Percentiles rank a stretch among this genome's conserved stretches.
Evolutionary conservation across 2,113 vertebrate species (phyloP).

Genomic region (Leucoraja erinaceus): DNA sequence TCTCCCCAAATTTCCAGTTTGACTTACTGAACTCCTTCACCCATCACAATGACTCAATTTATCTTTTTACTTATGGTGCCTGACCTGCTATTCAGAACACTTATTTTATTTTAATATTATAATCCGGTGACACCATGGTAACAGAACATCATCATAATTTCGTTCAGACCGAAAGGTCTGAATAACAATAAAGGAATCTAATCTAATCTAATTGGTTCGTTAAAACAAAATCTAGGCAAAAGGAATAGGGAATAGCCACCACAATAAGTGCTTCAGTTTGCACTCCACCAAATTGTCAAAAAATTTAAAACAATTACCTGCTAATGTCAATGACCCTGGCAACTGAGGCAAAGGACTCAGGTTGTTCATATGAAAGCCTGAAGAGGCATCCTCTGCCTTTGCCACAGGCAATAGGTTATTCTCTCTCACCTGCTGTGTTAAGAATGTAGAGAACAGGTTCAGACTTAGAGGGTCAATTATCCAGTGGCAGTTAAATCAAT

Average conservation of each 20-base stretch:
- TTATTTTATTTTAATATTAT: not conserved
- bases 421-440: not conserved
- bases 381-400: slow-evolving; percentile 32
- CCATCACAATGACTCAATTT: too few relatives aligned
- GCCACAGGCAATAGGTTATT: slow-evolving; percentile 39
- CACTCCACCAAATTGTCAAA: not conserved
- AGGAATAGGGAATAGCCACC: not conserved
- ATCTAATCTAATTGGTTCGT: not conserved
- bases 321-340: slow-evolving; percentile 47
- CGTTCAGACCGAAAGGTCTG: too few relatives aligned
- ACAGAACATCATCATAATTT: too few relatives aligned
- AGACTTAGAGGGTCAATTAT: not conserved
- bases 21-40: too few relatives aligned
- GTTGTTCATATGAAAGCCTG: slow-evolving; percentile 28
- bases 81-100: too few relatives aligned
- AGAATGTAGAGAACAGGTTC: not conserved
- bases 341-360: slow-evolving; percentile 46
- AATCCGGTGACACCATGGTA: not conserved
- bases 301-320: slow-evolving; percentile 46
- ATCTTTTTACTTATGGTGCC: too few relatives aligned
- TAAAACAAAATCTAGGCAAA: not conserved
- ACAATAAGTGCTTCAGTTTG: not conserved
- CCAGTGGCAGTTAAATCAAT: not conserved
- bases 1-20: too few relatives aligned
- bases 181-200: too few relatives aligned